Conservation (phyloP, 2,888 invertebrate genomes). For the Hydrotaea cyrtoneurina region DNA sequence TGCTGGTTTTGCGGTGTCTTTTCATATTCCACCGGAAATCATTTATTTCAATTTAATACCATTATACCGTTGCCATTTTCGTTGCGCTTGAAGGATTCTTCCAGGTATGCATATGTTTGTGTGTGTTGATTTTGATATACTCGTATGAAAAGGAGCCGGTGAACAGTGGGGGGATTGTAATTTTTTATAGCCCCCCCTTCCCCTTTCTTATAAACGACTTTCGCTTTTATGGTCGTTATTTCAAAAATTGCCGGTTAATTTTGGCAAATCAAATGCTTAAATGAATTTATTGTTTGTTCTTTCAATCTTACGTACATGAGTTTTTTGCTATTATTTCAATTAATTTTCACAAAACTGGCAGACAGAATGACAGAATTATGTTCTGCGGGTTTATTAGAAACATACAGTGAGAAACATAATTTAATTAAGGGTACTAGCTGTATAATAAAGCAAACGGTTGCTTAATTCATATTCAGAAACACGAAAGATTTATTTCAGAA, state of each 20-base stretch:
- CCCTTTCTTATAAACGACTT: neutral
- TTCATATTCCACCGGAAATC: conserved; percentile 57
- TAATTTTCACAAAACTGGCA: neutral
- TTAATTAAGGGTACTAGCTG: too few relatives aligned
- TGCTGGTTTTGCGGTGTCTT: conserved; percentile 12
- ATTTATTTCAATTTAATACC: conserved; percentile 64
- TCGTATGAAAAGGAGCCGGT: too few relatives aligned
- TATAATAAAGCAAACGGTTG: too few relatives aligned
- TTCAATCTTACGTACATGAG: neutral
- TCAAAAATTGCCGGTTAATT: conserved; percentile 43
- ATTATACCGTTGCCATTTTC: conserved; percentile 19
- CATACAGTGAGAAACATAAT: too few relatives aligned
- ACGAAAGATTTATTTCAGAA: too few relatives aligned
- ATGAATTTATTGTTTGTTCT: neutral
- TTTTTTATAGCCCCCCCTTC: too few relatives aligned
- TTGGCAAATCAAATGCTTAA: conserved; percentile 41
- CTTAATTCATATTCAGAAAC: too few relatives aligned
- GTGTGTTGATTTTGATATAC: neutral
- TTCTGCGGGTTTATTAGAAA: too few relatives aligned
- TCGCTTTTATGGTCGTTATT: conserved; percentile 28
- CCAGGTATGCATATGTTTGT: neutral
- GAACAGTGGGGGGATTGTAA: too few relatives aligned
- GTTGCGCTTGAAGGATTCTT: neutral
- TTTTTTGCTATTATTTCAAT: neutral
- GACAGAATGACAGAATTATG: too few relatives aligned